Evolutionary conservation across 2,113 vertebrate species (phyloP).

Genomic region (Diadophis punctatus): DNA sequence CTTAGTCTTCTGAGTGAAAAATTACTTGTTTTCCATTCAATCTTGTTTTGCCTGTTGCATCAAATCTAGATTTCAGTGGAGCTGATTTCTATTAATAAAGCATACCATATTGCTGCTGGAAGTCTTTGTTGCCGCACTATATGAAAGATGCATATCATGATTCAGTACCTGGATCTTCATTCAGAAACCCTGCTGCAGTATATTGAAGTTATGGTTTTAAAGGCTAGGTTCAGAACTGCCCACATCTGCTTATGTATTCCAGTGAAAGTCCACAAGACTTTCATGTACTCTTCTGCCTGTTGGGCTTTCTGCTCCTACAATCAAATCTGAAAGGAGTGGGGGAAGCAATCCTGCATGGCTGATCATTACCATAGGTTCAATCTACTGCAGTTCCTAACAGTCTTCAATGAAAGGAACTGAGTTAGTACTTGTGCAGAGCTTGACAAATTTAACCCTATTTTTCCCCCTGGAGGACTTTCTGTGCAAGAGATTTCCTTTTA

Average conservation of each 20-base stretch:
- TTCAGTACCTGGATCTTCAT: neutral
- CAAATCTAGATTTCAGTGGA: neutral
- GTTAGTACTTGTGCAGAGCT: neutral
- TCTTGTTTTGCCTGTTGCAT: neutral
- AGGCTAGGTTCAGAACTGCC: neutral
- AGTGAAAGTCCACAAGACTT: slow-evolving; percentile 21
- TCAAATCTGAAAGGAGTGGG: neutral
- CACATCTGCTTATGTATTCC: neutral
- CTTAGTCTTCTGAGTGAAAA: neutral
- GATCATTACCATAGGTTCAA: neutral
- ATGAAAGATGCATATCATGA: neutral
- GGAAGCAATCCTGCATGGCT: neutral
- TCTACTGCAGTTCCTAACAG: neutral
- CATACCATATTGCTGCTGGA: neutral
- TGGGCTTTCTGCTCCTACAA: neutral
- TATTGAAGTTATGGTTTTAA: neutral
- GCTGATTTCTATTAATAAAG: neutral
- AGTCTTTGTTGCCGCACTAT: slow-evolving; percentile 1
- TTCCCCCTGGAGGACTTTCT: slow-evolving; percentile 49
- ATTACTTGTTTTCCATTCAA: neutral
- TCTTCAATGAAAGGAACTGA: neutral
- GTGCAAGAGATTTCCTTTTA: slow-evolving; percentile 36
- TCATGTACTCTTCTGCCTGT: slow-evolving; percentile 13
- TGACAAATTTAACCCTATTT: neutral
- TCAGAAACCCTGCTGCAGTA: neutral